Percentiles rank a stretch among this genome's conserved stretches.
phyloP scores from a whole-genome alignment of 2,797 vertebrate genomes.

The Discoglossus pictus region DNA sequence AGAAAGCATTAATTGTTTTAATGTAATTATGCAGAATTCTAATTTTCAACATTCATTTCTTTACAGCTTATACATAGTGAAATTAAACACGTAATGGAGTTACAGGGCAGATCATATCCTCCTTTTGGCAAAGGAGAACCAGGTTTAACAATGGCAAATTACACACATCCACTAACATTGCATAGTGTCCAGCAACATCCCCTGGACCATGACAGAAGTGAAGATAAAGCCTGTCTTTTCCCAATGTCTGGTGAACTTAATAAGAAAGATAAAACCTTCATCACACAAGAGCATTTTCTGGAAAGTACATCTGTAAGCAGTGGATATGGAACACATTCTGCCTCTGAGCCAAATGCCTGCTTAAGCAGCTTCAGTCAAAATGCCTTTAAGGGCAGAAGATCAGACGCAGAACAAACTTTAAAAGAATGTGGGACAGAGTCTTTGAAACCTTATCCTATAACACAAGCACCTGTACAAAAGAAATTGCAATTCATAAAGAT shows the following conservation, averaged over 20 bases:
- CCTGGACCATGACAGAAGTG: slow-evolving; percentile 61
- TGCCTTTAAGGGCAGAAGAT: slow-evolving; percentile 35
- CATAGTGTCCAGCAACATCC: slow-evolving; percentile 67
- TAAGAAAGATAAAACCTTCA: slow-evolving; percentile 45
- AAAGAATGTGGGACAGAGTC: slow-evolving; percentile 47
- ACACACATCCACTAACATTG: slow-evolving; percentile 52
- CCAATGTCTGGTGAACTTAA: slow-evolving; percentile 49
- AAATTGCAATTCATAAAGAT: slow-evolving; percentile 18
- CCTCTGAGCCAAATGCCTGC: slow-evolving; percentile 67
- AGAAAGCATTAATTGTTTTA: too few relatives aligned
- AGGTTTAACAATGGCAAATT: slow-evolving; percentile 44
- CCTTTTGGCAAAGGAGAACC: slow-evolving; percentile 48
- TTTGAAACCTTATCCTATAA: accelerated
- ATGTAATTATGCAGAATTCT: too few relatives aligned
- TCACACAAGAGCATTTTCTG: slow-evolving; percentile 60
- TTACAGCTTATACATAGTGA: slow-evolving; percentile 91
- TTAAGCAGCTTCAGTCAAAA: slow-evolving; percentile 24
- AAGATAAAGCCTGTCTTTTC: slow-evolving; percentile 57
- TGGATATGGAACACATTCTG: slow-evolving; percentile 82
- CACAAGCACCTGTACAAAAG: not conserved
- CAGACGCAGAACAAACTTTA: slow-evolving; percentile 35
- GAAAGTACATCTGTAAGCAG: slow-evolving; percentile 77
- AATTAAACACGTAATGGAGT: slow-evolving; percentile 85
- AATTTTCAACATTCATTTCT: slow-evolving; percentile 4
- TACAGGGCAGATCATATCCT: slow-evolving; percentile 67